Base-by-base conservation (phyloP, 1,140 invertebrate genomes). In the Megalonaias nervosa region DNA sequence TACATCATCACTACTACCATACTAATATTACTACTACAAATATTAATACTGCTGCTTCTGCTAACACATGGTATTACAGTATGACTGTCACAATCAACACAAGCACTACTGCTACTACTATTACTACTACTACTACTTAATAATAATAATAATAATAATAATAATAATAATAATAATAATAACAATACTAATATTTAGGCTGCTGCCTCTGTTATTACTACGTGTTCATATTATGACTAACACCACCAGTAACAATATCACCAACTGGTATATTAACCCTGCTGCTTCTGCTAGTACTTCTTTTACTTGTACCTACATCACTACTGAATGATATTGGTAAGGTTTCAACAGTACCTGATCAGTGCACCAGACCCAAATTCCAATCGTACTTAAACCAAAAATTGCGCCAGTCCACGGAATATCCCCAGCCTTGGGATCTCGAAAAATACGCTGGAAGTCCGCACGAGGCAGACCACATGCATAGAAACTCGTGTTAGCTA, bases 321-420 rank as follows among this genome's bases (percentile, higher is more conserved):
- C 11, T 48, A 11, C 11, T 11, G 38, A 48, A 48, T 48, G 38
- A 48, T 48, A 48, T 48, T 48, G 38, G 38, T 48, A 48, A 48
- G 38, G 38, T 48, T 48, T 5, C 38, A 48, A 48, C 38, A 11
- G 38, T 58, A 91, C 92, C 89, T 93, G 92, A 82, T 92, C 92
- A 5, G 91, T 91, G 77, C 92, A 93, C 92, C 92, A 93, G 76
- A 93, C 93, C 91, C 92, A 93, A 69, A 93, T 87, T 19, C 90
- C 88, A 23, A 90, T 89, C 64, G 93, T 90, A 6, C 91, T 91
- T n/a, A 93, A 77, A 13, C 92, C 92, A 78, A 92, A 90, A 26
- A 91, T 74, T 57, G 92, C 88, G 2, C 92, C 92, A 16, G 92
- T 88, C 92, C 92, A 93, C 0, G 92, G 92, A 21, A 92, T 82